Evolutionary conservation across 37 sponge, comb jelly and placozoan genomes (phyloP), one percentile per base, ranked within the genome.

Genomic region (Mnemiopsis leidyi): DNA sequence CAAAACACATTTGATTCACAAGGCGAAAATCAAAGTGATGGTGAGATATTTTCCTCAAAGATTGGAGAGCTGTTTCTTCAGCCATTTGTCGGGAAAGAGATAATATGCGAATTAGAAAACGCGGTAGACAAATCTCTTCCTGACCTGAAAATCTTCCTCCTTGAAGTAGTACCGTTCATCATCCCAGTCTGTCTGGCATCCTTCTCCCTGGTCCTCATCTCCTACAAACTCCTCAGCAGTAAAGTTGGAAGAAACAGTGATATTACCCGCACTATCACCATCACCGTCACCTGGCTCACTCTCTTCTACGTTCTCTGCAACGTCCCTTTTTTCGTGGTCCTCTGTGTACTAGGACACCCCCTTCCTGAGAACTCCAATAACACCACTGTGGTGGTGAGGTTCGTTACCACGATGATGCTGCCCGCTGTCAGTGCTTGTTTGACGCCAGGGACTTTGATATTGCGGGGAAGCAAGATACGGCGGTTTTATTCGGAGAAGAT

Each of bases 21-120:
- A 48, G 9, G 13, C 5, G 61, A 48, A 48, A n/a, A n/a, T n/a
- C n/a, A n/a, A n/a, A n/a, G n/a, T n/a, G n/a, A n/a, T n/a, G n/a
- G n/a, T n/a, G n/a, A n/a, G n/a, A n/a, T n/a, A n/a, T 71, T 30
- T 71, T 7, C 25, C 25, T 33, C 36, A 36, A 26, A 33, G 26
- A 77, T 77, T 20, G 79, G 33, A 36, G 35, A 77, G 35, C 79
- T 77, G 35, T 77, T 77, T 32, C 79, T 77, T 5, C 79, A 77
- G 35, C 79, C 79, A 13, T 32, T 77, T 34, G 79, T 34, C 1
- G 79, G 79, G 1, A 77, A 77, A 32, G 79, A 77, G 35, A 77
- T 77, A 1, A 34, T 31, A 18, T 77, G 79, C 33, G 3, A 32
- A 36, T 13, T 32, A 32, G 35, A 16, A 32, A 0, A 32, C 32